These are phyloP conservation scores for Stegostoma tigrinum DNA, from an alignment of 2,113 vertebrate genomes.

Conservation along the genomic window DNA sequence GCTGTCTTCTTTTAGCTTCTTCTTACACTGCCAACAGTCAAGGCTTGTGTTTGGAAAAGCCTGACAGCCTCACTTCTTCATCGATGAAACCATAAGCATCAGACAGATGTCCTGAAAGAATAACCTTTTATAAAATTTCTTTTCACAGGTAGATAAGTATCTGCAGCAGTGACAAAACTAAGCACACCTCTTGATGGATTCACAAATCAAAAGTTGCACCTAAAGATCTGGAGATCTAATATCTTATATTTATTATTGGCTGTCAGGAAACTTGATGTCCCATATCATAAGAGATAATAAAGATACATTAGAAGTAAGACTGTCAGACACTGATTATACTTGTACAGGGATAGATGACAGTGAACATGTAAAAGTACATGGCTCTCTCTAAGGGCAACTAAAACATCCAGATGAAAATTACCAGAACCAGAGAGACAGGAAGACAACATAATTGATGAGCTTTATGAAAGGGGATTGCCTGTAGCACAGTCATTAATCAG, in stretches of 20 bases:
- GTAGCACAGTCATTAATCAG: background rate
- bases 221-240: background rate
- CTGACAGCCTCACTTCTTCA: background rate
- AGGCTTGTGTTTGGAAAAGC: background rate
- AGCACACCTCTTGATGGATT: background rate
- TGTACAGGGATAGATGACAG: background rate
- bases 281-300: constrained; percentile 10
- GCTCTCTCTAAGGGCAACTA: background rate
- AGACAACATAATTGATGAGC: constrained; percentile 1
- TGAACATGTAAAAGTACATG: background rate
- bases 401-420: constrained; percentile 12
- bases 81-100: background rate
- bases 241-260: constrained; percentile 12
- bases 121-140: background rate
- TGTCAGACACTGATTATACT: background rate
- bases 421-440: background rate
- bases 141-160: background rate
- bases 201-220: background rate
- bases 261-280: background rate
- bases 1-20: background rate
- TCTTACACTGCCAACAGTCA: background rate
- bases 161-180: background rate
- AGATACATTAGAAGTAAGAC: background rate
- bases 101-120: background rate
- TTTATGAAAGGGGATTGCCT: constrained; percentile 4